Base-by-base conservation (phyloP, 2,888 invertebrate genomes). In the Macrosoma leucophasiata region DNA sequence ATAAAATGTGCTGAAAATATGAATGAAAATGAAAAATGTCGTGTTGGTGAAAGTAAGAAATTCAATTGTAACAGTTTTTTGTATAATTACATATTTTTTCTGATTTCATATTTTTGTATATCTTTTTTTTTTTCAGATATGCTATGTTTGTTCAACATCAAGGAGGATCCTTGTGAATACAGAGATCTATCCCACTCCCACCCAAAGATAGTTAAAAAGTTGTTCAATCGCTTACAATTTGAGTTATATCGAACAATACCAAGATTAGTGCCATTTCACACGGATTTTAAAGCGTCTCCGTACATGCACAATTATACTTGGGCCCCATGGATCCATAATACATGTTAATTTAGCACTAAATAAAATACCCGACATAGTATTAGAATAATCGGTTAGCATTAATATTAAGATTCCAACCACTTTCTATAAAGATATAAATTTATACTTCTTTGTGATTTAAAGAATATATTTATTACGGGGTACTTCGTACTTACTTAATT, bases 81-180 rank as follows among this genome's bases (percentile, higher is more conserved):
- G n/a, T n/a, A n/a, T n/a, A n/a, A n/a, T n/a, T n/a, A n/a, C n/a
- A 17, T 15, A 17, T 12, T 11, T 5, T 8, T 7, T 15, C n/a
- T 24, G 3, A 9, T 8, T n/a, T 29, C 9, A 13, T 11, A 19
- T 27, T 9, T 29, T 29, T 28, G 19, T 37, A 10, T 31, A 28
- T 21, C 3, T 27, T 30, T 31, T 36, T 41, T 10, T n/a, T 43
- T 69, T 70, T 8, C 52, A 76, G 76, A 44, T 32, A 61, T 48
- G 21, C 40, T 50, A 13, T 81, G 79, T 36, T 55, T 81, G 23
- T 79, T 59, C 42, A 69, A 79, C 40, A 69, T 81, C 6, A 65
- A 55, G 36, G 48, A 63, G 13, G 81, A 81, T 51, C 77, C 78
- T 0, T 81, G 81, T 40, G 81, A 81, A 50, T 56, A 39, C 3